Evolutionary conservation across 2,113 vertebrate species (phyloP).

Genomic region (Cnemophilus loriae): DNA sequence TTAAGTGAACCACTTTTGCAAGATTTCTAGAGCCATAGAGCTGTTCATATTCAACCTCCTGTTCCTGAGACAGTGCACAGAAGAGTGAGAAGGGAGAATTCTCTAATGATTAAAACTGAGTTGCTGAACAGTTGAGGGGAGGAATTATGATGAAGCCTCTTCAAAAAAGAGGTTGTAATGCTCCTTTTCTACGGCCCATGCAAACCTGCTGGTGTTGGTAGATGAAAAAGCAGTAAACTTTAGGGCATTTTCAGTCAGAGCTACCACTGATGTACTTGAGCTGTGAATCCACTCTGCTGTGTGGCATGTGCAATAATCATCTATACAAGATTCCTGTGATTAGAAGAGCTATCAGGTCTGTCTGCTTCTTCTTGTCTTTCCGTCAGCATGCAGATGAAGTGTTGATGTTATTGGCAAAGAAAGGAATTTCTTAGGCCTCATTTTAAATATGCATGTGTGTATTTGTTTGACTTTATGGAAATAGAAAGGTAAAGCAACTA

Average conservation of each 20-base stretch:
- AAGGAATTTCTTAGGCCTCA: neutral
- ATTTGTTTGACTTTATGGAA: neutral
- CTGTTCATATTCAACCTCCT: neutral
- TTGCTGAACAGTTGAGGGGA: neutral
- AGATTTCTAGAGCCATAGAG: neutral
- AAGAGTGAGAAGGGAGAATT: neutral
- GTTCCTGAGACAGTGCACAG: neutral
- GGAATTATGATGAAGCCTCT: neutral
- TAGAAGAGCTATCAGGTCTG: neutral
- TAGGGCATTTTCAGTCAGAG: neutral
- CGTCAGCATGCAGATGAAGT: neutral
- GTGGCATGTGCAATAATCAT: neutral
- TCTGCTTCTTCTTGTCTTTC: neutral
- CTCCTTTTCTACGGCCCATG: neutral
- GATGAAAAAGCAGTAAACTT: neutral
- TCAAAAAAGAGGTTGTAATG: neutral
- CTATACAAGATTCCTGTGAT: neutral
- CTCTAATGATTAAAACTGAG: neutral
- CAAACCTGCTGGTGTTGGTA: neutral
- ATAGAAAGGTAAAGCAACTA: neutral
- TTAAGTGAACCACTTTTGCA: neutral
- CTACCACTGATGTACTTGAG: neutral
- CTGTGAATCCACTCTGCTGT: neutral
- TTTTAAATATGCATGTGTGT: neutral
- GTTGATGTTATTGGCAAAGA: neutral